Percentiles rank a stretch among this genome's conserved stretches.
phyloP scores from a whole-genome alignment of 2,888 invertebrate species.

The Himalopsyche tibetana region DNA sequence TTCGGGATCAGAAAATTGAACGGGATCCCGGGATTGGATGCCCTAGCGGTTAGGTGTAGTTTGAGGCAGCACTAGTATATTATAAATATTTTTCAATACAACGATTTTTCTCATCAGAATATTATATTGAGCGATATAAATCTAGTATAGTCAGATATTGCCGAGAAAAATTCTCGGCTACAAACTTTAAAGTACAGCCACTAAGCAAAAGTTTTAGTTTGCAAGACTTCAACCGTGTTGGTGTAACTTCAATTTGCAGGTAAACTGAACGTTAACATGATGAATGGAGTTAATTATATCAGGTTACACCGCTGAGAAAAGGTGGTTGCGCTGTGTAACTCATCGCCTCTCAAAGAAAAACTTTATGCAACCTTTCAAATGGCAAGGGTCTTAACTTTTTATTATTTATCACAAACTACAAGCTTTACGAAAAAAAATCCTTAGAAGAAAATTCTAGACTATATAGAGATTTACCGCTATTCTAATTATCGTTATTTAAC shows the following conservation, averaged over 20 bases:
- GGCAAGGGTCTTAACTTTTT: not conserved
- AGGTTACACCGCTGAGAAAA: slow-evolving; percentile 31
- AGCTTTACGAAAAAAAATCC: too few relatives aligned
- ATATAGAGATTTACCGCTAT: too few relatives aligned
- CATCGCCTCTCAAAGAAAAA: slow-evolving; percentile 16
- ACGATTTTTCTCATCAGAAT: not conserved
- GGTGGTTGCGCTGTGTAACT: slow-evolving; percentile 16
- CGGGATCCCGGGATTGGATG: too few relatives aligned
- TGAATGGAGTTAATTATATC: slow-evolving; percentile 43
- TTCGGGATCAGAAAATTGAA: too few relatives aligned
- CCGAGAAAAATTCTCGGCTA: slow-evolving; percentile 7
- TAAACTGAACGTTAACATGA: slow-evolving; percentile 43
- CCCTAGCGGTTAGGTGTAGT: too few relatives aligned
- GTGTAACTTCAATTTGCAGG: slow-evolving; percentile 41
- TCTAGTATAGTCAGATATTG: slow-evolving; percentile 16
- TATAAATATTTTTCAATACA: not conserved
- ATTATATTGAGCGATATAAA: not conserved
- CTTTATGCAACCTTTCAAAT: slow-evolving; percentile 36
- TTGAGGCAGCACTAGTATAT: too few relatives aligned
- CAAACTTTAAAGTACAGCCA: slow-evolving; percentile 33
- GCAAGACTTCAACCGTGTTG: slow-evolving; percentile 31
- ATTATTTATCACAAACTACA: too few relatives aligned
- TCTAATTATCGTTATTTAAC: too few relatives aligned
- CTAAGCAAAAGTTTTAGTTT: slow-evolving; percentile 35
- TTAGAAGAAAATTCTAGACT: too few relatives aligned